Base-by-base conservation (phyloP, 2,888 invertebrate species). In the Drosophila diplacantha region DNA sequence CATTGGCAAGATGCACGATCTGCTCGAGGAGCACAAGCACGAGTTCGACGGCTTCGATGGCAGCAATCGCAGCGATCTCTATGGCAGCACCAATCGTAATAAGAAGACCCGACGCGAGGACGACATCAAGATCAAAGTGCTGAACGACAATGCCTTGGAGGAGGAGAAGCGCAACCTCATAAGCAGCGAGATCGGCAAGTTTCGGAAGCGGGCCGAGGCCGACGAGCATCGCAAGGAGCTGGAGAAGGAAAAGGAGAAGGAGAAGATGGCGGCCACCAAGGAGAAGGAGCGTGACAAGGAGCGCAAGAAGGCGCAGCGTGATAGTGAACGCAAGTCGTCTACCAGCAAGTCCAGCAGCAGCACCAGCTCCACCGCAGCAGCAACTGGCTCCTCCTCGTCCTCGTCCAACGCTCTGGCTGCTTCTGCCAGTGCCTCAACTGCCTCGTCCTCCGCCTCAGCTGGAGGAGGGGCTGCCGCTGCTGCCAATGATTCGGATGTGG, bases 131-230 rank as follows among this genome's bases (percentile, higher is more conserved):
- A 81, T 86, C 46, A 92, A 92, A 83, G 91, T 92, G 63, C 89
- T 95, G 32, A 94, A 95, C 80, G 95, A 95, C 83, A 94, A 95
- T 31, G 96, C 96, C 87, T 93, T 98, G 67, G 98, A 98, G 86
- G 98, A 98, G 89, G 98, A 98, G 86, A 97, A 98, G 89, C 93
- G 97, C 49, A 96, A 97, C 89, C 92, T 98, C 79, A 99, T 99
- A 80, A 96, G 96, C 85, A 92, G 97, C 81, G 99, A 99, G 91
- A 99, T 99, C 89, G 96, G 96, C 83, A 97, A 96, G 90, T 99
- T 99, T 90, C 93, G 98, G 70, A 97, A 98, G 90, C 95, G 96
- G 76, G 98, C 89, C 16, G 89, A 89, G 66, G 88, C 87, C 20
- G 87, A 88, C 65, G 87, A 89, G 54, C 86, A 88, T 72, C 85